A percentile compares a stretch with the other conserved stretches of the same genome.
These are phyloP conservation scores for Toxotes lorentzi DNA, from an alignment of 2,797 vertebrate genomes.

Conservation along the genomic window DNA sequence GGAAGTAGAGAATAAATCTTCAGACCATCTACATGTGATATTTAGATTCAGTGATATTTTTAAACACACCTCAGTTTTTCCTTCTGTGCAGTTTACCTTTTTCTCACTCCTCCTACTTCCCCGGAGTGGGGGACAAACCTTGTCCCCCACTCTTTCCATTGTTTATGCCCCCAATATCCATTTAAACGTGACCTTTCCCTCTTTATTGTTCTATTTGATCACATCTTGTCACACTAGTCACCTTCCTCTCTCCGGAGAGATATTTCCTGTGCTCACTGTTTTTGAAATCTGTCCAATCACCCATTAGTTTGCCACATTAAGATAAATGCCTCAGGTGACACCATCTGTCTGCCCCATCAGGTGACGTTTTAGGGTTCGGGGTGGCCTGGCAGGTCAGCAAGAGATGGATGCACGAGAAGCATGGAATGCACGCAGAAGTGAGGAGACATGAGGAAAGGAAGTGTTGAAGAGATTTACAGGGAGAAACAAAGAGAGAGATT, in stretches of 20 bases:
- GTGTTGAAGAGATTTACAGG: not conserved
- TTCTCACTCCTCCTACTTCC: slow-evolving; percentile 9
- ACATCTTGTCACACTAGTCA: slow-evolving; percentile 1
- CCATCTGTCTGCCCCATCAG: slow-evolving; percentile 37
- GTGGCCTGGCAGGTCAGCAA: slow-evolving; percentile 38
- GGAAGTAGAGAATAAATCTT: slow-evolving; percentile 37
- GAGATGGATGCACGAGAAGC: slow-evolving; percentile 19
- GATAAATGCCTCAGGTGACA: not conserved
- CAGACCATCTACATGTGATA: slow-evolving; percentile 16
- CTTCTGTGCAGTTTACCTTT: not conserved
- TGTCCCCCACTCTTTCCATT: too few species aligned
- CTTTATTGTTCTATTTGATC: slow-evolving; percentile 12
- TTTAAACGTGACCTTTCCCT: too few species aligned
- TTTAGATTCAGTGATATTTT: slow-evolving; percentile 14
- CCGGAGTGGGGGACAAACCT: too few species aligned
- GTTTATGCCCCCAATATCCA: too few species aligned
- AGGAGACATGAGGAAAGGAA: slow-evolving; percentile 1
- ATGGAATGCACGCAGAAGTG: not conserved
- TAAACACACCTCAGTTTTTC: not conserved
- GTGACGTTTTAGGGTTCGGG: slow-evolving; percentile 15
- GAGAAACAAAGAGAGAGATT: slow-evolving; percentile 3
- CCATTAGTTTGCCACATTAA: slow-evolving; percentile 12
- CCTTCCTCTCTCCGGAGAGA: slow-evolving; percentile 21
- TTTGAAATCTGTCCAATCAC: slow-evolving; percentile 29
- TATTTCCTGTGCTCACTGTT: slow-evolving; percentile 47